Evolutionary conservation across 2,113 vertebrate species (phyloP).

Genomic region (Syrmaticus mikado): DNA sequence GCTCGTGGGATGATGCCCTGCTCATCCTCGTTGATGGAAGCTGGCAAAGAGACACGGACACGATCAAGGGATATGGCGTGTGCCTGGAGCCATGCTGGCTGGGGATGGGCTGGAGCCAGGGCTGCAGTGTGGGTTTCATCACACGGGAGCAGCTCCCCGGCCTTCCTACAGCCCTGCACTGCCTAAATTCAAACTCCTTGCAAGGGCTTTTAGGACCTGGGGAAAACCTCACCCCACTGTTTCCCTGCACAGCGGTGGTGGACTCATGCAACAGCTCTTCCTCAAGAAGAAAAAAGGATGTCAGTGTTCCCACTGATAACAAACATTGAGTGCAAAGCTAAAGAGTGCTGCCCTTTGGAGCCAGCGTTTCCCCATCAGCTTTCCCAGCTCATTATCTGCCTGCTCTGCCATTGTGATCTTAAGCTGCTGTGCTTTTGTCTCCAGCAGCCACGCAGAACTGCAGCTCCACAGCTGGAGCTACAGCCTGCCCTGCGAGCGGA

Average conservation of each 20-base stretch:
- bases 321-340: not conserved
- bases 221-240: not conserved
- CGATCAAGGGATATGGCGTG: rapidly evolving
- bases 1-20: slow-evolving; percentile 95
- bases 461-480: not conserved
- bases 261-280: not conserved
- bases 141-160: not conserved
- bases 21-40: slow-evolving; percentile 92
- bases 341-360: not conserved
- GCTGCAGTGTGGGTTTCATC: rapidly evolving
- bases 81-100: rapidly evolving
- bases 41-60: slow-evolving; percentile 68
- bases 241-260: not conserved
- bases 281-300: not conserved
- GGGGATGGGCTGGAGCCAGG: not conserved
- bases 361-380: not conserved
- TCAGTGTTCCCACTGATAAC: not conserved
- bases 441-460: not conserved
- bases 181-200: not conserved
- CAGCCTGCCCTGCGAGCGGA: not conserved
- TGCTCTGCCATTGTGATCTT: not conserved
- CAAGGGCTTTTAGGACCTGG: not conserved
- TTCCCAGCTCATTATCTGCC: not conserved
- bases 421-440: not conserved
- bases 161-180: not conserved